phyloP scores from a whole-genome alignment of 2,113 vertebrate genomes.

The Tychaedon coryphoeus region DNA sequence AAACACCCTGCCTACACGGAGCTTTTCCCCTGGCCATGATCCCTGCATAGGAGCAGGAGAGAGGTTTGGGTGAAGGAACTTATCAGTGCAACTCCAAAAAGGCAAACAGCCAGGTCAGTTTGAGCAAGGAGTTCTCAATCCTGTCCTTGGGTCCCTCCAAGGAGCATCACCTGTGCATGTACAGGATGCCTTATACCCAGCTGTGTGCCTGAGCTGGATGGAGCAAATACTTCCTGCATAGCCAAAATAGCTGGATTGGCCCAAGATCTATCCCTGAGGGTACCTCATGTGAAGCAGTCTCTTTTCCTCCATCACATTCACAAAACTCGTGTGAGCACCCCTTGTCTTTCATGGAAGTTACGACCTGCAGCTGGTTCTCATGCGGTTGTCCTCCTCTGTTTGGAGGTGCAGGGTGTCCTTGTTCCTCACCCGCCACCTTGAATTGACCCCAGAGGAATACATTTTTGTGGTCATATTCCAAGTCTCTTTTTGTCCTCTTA shows the following conservation, averaged over 20 bases:
- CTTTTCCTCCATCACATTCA: not conserved
- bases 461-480: not conserved
- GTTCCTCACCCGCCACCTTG: not conserved
- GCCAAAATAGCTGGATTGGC: not conserved
- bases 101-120: not conserved
- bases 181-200: not conserved
- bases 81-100: not conserved
- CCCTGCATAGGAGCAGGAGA: not conserved
- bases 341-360: not conserved
- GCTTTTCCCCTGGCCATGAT: slow-evolving; percentile 15
- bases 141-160: not conserved
- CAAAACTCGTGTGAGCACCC: not conserved
- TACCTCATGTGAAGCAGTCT: not conserved
- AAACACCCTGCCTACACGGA: not conserved
- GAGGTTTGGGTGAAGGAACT: not conserved
- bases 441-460: not conserved
- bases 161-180: not conserved
- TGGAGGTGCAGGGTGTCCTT: not conserved
- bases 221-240: fast-evolving
- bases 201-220: not conserved
- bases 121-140: fast-evolving
- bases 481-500: not conserved
- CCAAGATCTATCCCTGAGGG: not conserved
- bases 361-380: not conserved
- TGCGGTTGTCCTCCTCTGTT: not conserved